phyloP scores from a whole-genome alignment of 2,888 invertebrate genomes.

The Keiferia lycopersicella region DNA sequence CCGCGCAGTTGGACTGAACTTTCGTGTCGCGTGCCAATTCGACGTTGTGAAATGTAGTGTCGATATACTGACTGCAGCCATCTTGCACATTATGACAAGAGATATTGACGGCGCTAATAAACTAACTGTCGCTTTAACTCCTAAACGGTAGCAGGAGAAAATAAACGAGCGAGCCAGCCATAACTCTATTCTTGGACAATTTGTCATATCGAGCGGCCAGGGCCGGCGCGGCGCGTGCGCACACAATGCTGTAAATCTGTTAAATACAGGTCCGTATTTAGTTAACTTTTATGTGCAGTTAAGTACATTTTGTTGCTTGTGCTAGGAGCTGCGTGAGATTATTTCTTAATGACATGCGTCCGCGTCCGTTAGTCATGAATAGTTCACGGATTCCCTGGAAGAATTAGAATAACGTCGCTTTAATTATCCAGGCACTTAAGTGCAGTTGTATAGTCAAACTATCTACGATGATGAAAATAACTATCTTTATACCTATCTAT shows the following conservation, averaged over 20 bases:
- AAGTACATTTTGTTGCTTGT: slow-evolving; percentile 27
- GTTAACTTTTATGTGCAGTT: slow-evolving; percentile 30
- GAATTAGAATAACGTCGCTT: neutral
- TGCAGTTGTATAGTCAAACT: neutral
- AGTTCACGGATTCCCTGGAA: neutral
- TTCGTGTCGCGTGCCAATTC: slow-evolving; percentile 14
- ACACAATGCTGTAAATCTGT: slow-evolving; percentile 10
- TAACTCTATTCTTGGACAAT: slow-evolving; percentile 54
- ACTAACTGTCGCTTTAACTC: slow-evolving; percentile 40
- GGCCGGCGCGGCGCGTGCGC: slow-evolving; percentile 27
- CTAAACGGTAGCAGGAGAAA: slow-evolving; percentile 43
- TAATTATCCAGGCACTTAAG: neutral
- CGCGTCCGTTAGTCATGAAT: neutral
- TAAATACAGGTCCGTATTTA: slow-evolving; percentile 20
- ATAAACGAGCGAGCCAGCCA: slow-evolving; percentile 42
- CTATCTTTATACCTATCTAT: neutral
- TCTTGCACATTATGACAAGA: slow-evolving; percentile 19
- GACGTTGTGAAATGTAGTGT: slow-evolving; percentile 14
- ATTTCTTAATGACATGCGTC: slow-evolving; percentile 9
- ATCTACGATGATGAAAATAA: too few species aligned
- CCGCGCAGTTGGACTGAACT: slow-evolving; percentile 16
- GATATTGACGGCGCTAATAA: slow-evolving; percentile 30
- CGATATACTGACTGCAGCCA: neutral
- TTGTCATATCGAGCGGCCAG: slow-evolving; percentile 42
- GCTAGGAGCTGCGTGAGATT: slow-evolving; percentile 18